Evolutionary conservation across 2,888 invertebrate species (phyloP), one percentile per base, ranked within the genome.

Genomic region (Tryphoninae sp.): DNA sequence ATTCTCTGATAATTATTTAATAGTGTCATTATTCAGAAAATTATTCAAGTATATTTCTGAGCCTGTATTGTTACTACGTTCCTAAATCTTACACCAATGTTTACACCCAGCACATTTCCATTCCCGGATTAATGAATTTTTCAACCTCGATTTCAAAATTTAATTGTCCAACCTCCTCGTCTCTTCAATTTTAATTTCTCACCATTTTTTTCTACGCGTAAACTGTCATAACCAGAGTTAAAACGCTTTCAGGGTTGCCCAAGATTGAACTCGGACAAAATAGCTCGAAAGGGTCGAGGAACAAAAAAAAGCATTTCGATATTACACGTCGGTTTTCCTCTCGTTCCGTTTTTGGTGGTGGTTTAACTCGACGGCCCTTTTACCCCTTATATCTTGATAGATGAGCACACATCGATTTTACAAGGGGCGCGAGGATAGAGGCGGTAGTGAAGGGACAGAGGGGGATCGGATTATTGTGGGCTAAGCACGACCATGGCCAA

Each of bases 331-430:
- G 16, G 11, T 22, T 72, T 58, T 16, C 49, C 61, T 40, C 13
- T 51, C 58, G 23, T 33, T 67, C 23, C 23, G 16, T 67, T 51
- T 67, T 51, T 13, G 23, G 58, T 42, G 61, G 69, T 16, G 26
- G 62, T 80, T 58, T 75, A n/a, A 13, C 19, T 55, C 42, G 23
- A 59, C 26, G 11, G 59, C 68, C 51, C 49, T 49, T 58, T 80
- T 58, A 78, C 71, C 77, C 82, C 83, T 74, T 83, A 80, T 84
- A 85, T 88, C 85, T 85, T 84, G 86, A 88, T 88, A 84, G 87
- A 86, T 84, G 86, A 87, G 84, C 75, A 80, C 85, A 88, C 85
- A 88, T 89, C 85, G 89, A 88, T 87, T 87, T 84, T 83, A 68
- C 75, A 83, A 80, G 85, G 83, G 76, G 78, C 71, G 79, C 58